Percentiles rank a stretch among this genome's conserved stretches.
Evolutionary conservation across 2,888 invertebrate species (phyloP).

Genomic region (Dasypolia templi): DNA sequence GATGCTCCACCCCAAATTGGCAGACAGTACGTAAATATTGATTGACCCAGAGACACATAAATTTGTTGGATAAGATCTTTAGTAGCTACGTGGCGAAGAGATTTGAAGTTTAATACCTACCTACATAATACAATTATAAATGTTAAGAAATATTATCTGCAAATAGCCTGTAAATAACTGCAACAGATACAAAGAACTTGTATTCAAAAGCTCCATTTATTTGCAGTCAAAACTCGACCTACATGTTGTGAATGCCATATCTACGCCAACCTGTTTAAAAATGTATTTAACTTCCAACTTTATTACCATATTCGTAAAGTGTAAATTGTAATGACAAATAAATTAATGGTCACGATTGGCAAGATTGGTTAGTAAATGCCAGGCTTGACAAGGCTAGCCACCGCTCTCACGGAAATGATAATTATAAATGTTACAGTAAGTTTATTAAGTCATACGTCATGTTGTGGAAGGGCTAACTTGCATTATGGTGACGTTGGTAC

Average conservation of each 20-base stretch:
- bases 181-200: constrained; percentile 18
- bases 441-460: constrained; percentile 45
- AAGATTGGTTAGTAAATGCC: constrained; percentile 65
- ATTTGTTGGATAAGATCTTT: too few species aligned
- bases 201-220: constrained; percentile 47
- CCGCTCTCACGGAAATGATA: constrained; percentile 66
- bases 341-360: constrained; percentile 47
- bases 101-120: too few species aligned
- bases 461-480: constrained; percentile 58
- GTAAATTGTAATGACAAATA: constrained; percentile 53
- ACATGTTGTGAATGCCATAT: constrained; percentile 23
- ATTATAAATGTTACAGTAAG: constrained; percentile 55
- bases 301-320: constrained; percentile 37
- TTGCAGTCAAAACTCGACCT: constrained; percentile 18
- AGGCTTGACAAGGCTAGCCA: constrained; percentile 63
- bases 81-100: too few species aligned
- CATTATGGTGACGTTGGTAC: constrained; percentile 14
- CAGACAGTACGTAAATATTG: too few species aligned
- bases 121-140: neutral
- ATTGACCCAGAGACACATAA: too few species aligned
- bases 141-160: neutral
- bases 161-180: neutral
- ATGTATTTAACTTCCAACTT: constrained; percentile 26
- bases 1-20: too few species aligned
- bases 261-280: constrained; percentile 10